Evolutionary conservation across 92 coral and sea anemone genomes (phyloP), one percentile per base, ranked within the genome.

Genomic region (Montipora capitata): DNA sequence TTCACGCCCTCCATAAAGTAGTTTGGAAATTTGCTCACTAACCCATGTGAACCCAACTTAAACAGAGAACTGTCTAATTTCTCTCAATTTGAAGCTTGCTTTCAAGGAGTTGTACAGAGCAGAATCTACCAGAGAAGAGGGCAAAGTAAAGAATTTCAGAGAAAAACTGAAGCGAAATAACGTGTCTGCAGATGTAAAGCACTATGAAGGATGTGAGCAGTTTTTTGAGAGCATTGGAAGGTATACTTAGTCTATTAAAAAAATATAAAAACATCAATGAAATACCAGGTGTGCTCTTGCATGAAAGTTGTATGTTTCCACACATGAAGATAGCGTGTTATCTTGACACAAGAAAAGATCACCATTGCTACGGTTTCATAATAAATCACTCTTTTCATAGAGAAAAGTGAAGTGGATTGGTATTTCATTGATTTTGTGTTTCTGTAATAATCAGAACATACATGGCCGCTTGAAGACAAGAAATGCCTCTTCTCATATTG

Each of bases 171-270:
- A 77, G 35, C 17, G 94, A 56, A 85, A 81, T 20, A 93, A 83
- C 73, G 92, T 90, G 15, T 90, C 94, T 17, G 76, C 88, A 42
- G 85, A 84, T 17, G 77, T 72, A 40, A 72, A 72, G 18, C 56
- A 72, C 27, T 72, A 66, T 27, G 72, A 93, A 65, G 93, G 91
- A 48, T 89, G 93, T 86, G 88, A 93, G 72, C 96, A 93, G 77
- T 93, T 93, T 77, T 45, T 93, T n/a, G 16, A 85, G 58, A 93
- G 93, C 45, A 40, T 86, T 81, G 93, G 93, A 40, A 82, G 51
- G 40, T 72, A 72, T 35, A 35, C 67, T 62, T 62, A 62, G 35
- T 17, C 9, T 61, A 61, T 62, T 15, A 62, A 15, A 15, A 15
- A 61, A 61, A 61, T 10, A 10, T 57, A 57, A 17, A 62, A 62